phyloP scores from a whole-genome alignment of 2,113 vertebrate species.

The Alethe castanea region DNA sequence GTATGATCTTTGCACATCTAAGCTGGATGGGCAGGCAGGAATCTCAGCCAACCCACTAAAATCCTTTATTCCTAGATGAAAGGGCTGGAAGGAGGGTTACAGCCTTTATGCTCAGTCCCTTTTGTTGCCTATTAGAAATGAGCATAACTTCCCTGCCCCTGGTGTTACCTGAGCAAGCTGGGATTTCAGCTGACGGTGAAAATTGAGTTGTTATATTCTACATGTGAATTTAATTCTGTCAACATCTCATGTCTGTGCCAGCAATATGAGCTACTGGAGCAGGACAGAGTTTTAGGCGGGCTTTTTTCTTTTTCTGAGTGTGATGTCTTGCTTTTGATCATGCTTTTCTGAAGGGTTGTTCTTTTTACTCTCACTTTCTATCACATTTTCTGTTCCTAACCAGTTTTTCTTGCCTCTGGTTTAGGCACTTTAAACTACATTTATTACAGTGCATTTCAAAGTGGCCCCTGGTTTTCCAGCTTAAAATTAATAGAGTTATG shows the following conservation, averaged over 20 bases:
- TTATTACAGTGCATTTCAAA: background rate
- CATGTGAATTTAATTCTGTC: background rate
- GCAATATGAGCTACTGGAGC: background rate
- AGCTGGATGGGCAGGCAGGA: background rate
- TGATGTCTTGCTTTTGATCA: background rate
- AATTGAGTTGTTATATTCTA: background rate
- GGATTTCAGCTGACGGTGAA: background rate
- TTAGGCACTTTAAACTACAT: background rate
- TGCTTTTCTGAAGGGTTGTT: rapidly evolving
- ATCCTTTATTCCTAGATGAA: background rate
- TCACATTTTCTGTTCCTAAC: background rate
- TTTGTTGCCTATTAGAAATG: background rate
- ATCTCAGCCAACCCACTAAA: background rate
- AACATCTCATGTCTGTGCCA: background rate
- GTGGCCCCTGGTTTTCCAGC: background rate
- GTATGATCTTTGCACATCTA: background rate
- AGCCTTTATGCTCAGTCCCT: background rate
- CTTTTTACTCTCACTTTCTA: background rate
- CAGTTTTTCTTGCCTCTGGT: background rate
- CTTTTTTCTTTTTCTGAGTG: background rate
- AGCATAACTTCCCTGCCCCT: background rate
- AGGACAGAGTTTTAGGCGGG: background rate
- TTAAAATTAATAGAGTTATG: background rate
- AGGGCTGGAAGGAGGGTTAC: background rate
- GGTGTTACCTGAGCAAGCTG: background rate